These are phyloP conservation scores for Drosophila asahinai DNA, from an alignment of 1,140 invertebrate species.

Conservation along the genomic window DNA sequence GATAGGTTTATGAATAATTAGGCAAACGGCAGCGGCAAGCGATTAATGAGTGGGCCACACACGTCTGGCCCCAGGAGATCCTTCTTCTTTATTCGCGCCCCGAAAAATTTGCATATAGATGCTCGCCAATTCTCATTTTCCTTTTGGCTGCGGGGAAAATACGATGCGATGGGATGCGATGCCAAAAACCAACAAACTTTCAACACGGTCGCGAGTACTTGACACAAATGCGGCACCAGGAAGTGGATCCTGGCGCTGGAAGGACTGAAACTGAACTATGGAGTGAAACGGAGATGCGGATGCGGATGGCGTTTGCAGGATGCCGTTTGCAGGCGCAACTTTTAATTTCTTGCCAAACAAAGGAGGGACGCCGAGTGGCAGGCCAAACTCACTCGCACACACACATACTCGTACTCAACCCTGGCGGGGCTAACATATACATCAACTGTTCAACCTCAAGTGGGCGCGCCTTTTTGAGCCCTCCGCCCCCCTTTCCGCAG, in stretches of 20 bases:
- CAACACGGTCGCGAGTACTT: constrained; percentile 71
- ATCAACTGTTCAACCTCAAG: constrained; percentile 65
- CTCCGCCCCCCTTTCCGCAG: background rate
- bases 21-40: constrained; percentile 36
- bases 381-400: constrained; percentile 33
- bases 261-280: constrained; percentile 1
- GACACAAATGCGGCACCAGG: constrained; percentile 73
- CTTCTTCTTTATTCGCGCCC: constrained; percentile 1
- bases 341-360: constrained; percentile 82
- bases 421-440: constrained; percentile 39
- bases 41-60: constrained; percentile 60
- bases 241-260: constrained; percentile 35
- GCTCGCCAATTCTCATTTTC: constrained; percentile 33
- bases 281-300: constrained; percentile 29
- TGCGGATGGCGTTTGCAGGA: constrained; percentile 58
- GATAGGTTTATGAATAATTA: constrained; percentile 80
- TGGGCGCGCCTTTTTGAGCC: constrained; percentile 54
- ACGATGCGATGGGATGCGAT: constrained; percentile 24
- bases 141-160: background rate
- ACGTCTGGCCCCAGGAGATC: constrained; percentile 24
- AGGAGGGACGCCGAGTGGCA: constrained; percentile 63
- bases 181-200: constrained; percentile 80
- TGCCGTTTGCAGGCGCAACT: constrained; percentile 72
- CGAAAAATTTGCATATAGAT: constrained; percentile 41
- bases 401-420: constrained; percentile 6